Evolutionary conservation across 2,888 invertebrate species (phyloP).

Genomic region (Tachystola acroxantha): DNA sequence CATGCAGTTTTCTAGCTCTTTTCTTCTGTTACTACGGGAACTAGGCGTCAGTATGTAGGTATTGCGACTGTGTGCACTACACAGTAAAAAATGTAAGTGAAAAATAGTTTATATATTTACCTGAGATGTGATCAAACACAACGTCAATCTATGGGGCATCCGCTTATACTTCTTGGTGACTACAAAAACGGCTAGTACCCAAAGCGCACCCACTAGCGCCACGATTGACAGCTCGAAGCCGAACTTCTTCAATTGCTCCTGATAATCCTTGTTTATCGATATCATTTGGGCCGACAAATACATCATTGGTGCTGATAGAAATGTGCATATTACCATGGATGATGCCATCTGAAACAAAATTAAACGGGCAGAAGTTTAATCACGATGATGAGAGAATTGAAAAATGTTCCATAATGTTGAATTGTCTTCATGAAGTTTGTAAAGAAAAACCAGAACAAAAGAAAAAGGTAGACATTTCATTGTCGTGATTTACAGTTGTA

Average conservation of each 20-base stretch:
- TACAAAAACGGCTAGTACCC: slow-evolving; percentile 86
- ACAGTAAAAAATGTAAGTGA: too few species aligned
- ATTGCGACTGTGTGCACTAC: too few species aligned
- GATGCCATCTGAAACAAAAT: slow-evolving; percentile 85
- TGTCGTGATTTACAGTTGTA: too few species aligned
- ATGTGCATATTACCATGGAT: slow-evolving; percentile 96
- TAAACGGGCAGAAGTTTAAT: neutral
- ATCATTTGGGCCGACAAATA: slow-evolving; percentile 97
- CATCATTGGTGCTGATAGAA: slow-evolving; percentile 96
- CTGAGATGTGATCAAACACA: slow-evolving; percentile 88
- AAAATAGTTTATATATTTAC: too few species aligned
- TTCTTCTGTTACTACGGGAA: too few species aligned
- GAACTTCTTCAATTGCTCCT: slow-evolving; percentile 86
- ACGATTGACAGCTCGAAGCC: slow-evolving; percentile 91
- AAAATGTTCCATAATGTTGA: too few species aligned
- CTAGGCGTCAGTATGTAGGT: too few species aligned
- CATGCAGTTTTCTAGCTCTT: too few species aligned
- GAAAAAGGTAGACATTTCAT: too few species aligned
- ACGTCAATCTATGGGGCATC: slow-evolving; percentile 90
- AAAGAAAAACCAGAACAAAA: too few species aligned
- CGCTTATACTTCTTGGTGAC: slow-evolving; percentile 86
- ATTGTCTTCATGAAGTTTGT: too few species aligned
- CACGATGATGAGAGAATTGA: too few species aligned
- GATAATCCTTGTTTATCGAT: slow-evolving; percentile 87
- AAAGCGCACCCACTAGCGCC: slow-evolving; percentile 86